Percentiles rank a stretch among this genome's conserved stretches.
Evolutionary conservation across 2,888 invertebrate species (phyloP).

Genomic region (Heliconius hortense): DNA sequence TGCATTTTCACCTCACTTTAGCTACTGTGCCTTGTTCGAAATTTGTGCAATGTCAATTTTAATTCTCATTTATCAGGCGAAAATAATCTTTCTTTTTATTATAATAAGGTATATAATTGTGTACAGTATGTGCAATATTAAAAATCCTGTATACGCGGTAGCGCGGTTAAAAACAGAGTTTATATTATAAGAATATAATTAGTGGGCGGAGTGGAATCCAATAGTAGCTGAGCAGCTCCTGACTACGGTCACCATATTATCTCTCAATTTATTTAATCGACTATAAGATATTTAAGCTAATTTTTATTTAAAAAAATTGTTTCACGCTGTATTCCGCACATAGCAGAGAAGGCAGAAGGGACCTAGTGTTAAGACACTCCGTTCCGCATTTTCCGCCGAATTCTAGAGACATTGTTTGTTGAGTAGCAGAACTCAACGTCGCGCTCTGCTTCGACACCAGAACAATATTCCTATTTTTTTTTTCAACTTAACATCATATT

Average conservation of each 20-base stretch:
- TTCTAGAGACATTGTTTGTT: no score
- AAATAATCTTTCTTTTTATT: background rate
- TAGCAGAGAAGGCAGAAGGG: no score
- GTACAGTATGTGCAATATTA: background rate
- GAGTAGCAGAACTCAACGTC: no score
- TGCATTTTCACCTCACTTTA: constrained; percentile 44
- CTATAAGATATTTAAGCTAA: background rate
- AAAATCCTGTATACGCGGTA: constrained; percentile 37
- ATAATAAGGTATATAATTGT: constrained; percentile 17
- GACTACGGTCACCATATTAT: constrained; percentile 14
- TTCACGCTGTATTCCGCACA: no score
- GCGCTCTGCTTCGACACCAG: no score
- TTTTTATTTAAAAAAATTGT: background rate
- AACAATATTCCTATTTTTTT: no score
- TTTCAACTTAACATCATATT: no score
- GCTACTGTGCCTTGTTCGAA: constrained; percentile 60
- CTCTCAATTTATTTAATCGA: background rate
- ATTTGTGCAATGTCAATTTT: constrained; percentile 47
- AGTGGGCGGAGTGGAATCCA: constrained; percentile 78
- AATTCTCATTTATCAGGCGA: background rate
- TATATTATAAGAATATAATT: constrained; percentile 81
- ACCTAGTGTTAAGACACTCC: no score
- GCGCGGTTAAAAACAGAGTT: constrained; percentile 72
- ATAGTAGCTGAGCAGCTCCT: constrained; percentile 36
- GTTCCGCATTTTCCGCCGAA: no score